phyloP scores from a whole-genome alignment of 2,888 invertebrate genomes.

The Bimastos eiseni region DNA sequence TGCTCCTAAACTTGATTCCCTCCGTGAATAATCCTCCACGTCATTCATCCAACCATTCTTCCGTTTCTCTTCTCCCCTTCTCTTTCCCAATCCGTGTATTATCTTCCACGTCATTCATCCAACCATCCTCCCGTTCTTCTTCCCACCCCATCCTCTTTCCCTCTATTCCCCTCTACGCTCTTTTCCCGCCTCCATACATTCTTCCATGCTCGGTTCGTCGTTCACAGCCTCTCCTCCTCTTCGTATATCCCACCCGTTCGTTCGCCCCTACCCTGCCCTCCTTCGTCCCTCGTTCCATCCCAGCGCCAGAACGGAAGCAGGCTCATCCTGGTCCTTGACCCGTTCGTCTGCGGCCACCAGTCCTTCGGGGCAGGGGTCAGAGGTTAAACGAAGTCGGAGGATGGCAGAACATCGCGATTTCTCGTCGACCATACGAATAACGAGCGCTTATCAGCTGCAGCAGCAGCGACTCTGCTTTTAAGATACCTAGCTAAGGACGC shows the following conservation, averaged over 20 bases:
- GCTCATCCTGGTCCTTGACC: slow-evolving; percentile 6
- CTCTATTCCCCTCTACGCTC: no score
- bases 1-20: not conserved
- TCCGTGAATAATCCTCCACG: not conserved
- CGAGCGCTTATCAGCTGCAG: not conserved
- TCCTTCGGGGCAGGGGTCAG: not conserved
- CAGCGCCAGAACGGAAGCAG: not conserved
- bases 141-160: not conserved
- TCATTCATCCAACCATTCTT: no score
- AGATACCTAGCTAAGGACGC: not conserved
- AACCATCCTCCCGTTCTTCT: not conserved
- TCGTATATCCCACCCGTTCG: not conserved
- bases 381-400: slow-evolving; percentile 7
- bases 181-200: no score
- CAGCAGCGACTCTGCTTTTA: slow-evolving; percentile 3
- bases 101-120: no score
- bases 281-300: not conserved
- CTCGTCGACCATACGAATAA: not conserved
- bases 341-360: not conserved
- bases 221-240: no score
- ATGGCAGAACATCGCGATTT: slow-evolving; percentile 6
- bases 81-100: not conserved
- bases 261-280: not conserved
- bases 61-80: not conserved
- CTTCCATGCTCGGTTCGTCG: no score